phyloP scores from a whole-genome alignment of 2,888 invertebrate genomes.

The Pharmacophagus antenor region DNA sequence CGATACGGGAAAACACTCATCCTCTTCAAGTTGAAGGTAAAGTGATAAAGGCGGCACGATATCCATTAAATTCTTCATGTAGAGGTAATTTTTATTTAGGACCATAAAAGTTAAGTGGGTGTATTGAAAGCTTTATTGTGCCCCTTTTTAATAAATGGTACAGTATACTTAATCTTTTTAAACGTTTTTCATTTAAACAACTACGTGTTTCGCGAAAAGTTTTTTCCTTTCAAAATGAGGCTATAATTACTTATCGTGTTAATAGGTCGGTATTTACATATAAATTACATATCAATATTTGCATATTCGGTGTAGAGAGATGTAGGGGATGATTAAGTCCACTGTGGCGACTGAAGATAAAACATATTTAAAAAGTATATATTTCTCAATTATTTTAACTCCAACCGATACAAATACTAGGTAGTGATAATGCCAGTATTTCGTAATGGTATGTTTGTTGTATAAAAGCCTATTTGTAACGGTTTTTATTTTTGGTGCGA shows the following conservation, averaged over 20 bases:
- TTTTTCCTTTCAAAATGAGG: neutral
- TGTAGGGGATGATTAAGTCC: too few relatives aligned
- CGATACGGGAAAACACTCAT: conserved; percentile 2
- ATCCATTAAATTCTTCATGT: conserved; percentile 17
- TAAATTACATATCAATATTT: neutral
- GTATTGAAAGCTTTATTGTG: conserved; percentile 15
- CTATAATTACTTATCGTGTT: too few relatives aligned
- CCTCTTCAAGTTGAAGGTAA: conserved; percentile 15
- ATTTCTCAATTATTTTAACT: too few relatives aligned
- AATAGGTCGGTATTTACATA: neutral
- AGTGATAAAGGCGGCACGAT: conserved; percentile 14
- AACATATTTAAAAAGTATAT: neutral
- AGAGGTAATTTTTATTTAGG: conserved; percentile 17
- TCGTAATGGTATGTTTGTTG: too few relatives aligned
- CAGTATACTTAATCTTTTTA: neutral
- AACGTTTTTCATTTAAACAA: neutral
- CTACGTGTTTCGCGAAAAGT: neutral
- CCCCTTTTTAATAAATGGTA: conserved; percentile 7
- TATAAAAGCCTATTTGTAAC: too few relatives aligned
- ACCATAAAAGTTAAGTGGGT: conserved; percentile 14
- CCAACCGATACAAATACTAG: too few relatives aligned
- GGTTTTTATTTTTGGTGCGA: too few relatives aligned
- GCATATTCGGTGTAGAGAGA: too few relatives aligned
- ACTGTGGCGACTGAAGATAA: too few relatives aligned
- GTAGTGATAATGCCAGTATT: too few relatives aligned